Conservation (phyloP, 2,888 invertebrate species). For the Drosophila ezoana region DNA sequence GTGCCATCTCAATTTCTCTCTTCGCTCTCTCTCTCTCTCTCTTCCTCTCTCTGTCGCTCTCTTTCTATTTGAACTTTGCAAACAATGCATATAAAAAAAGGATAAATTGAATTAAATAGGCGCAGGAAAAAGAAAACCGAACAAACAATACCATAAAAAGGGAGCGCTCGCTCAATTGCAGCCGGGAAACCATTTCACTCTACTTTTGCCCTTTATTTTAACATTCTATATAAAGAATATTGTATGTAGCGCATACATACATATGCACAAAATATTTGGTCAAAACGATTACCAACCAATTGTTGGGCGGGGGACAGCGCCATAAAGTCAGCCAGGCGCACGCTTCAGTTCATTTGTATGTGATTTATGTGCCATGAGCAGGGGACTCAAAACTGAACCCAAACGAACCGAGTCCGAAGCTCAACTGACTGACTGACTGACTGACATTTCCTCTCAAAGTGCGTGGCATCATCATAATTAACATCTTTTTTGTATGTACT, state of each 20-base stretch:
- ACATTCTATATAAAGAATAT: constrained; percentile 17
- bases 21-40: not conserved
- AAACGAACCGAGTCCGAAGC: constrained; percentile 11
- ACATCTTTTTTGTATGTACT: constrained; percentile 6
- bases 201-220: constrained; percentile 18
- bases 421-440: not conserved
- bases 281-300: constrained; percentile 69
- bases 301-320: constrained; percentile 33
- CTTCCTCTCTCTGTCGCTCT: not conserved
- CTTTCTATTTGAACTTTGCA: constrained; percentile 20
- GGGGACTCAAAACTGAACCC: constrained; percentile 23
- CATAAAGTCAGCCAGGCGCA: constrained; percentile 49
- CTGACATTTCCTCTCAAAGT: constrained; percentile 54
- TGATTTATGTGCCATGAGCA: constrained; percentile 55
- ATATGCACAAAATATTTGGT: constrained; percentile 56
- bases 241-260: constrained; percentile 2
- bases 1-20: constrained; percentile 6
- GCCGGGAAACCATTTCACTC: constrained; percentile 52
- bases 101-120: constrained; percentile 60
- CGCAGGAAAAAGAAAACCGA: constrained; percentile 36
- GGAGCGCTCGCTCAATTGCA: constrained; percentile 39
- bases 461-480: constrained; percentile 37
- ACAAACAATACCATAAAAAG: constrained; percentile 42
- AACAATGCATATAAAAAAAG: constrained; percentile 31
- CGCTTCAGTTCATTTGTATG: constrained; percentile 69